Base-by-base conservation (phyloP, 1,140 invertebrate species). In the Trichonephila clavata region DNA sequence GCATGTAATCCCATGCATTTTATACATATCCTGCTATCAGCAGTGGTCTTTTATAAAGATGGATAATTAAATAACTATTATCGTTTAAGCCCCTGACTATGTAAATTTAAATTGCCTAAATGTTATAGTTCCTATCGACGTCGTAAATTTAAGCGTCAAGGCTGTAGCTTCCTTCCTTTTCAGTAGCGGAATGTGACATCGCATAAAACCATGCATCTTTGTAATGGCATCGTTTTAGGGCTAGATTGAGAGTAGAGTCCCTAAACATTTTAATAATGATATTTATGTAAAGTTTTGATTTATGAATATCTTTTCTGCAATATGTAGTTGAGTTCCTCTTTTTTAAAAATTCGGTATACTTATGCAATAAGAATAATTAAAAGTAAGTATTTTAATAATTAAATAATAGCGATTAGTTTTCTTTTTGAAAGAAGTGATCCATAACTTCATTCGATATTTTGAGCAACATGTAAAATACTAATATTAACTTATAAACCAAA, bases 41-140 rank as follows among this genome's bases (percentile, higher is more conserved):
- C 3, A 5, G 18, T 16, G 24, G 32, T 32, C 27, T 77, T 77
- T 77, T 39, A 32, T 77, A 77, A 39, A 77, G 32, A 13, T 77
- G 18, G 27, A 13, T 77, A 24, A 77, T 77, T 77, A 77, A 77
- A 77, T 77, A 77, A 6, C 71, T 77, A 77, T 77, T 39, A 77
- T 77, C 71, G 71, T 77, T 32, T 16, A 16, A 32, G 27, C 27
- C 27, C 32, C 16, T 77, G 32, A 77, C 68, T 77, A 39, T 77
- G 71, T 24, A 32, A 77, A 27, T 16, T 27, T 39, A 77, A 77
- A 77, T 77, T 77, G 71, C 71, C 24, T 4, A 39, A 16, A 32
- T 77, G 71, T 77, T 77, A 39, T 39, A 77, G 24, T 39, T 39
- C 16, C 32, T 32, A 77, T 39, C 27, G 71, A 39, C 24, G 8